These are phyloP conservation scores for Epinephelus malabaricus DNA, from an alignment of 2,797 vertebrate species.

Conservation along the genomic window DNA sequence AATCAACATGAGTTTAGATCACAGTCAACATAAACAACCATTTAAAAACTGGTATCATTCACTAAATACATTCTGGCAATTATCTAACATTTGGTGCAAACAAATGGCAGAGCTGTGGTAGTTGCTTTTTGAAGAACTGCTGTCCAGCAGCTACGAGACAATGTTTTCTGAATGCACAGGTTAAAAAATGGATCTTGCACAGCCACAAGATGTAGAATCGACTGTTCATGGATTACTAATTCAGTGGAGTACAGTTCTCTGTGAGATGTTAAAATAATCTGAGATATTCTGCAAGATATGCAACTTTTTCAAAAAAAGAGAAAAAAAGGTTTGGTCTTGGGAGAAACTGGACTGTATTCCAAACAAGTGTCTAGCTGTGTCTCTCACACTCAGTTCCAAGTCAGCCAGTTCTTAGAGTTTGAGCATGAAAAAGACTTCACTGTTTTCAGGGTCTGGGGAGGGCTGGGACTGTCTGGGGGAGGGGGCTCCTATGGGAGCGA, in stretches of 20 bases:
- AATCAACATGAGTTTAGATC: conserved; percentile 55
- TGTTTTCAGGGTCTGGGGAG: conserved; percentile 74
- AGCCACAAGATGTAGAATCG: neutral
- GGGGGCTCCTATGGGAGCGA: conserved; percentile 69
- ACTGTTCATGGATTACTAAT: conserved; percentile 20
- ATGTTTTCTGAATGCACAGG: conserved; percentile 33
- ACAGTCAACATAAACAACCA: conserved; percentile 56
- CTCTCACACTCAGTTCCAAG: conserved; percentile 62
- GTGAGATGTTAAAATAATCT: conserved; percentile 32
- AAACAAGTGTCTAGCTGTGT: conserved; percentile 52
- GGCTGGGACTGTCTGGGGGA: conserved; percentile 55
- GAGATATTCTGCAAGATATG: conserved; percentile 56
- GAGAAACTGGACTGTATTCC: conserved; percentile 48
- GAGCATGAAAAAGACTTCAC: conserved; percentile 88
- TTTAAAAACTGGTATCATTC: conserved; percentile 57
- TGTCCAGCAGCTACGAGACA: conserved; percentile 31
- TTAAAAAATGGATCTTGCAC: conserved; percentile 34
- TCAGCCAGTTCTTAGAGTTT: conserved; percentile 81
- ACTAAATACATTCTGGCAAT: conserved; percentile 65
- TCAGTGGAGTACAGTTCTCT: conserved; percentile 29
- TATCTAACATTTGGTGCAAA: conserved; percentile 65
- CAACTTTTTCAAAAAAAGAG: conserved; percentile 41
- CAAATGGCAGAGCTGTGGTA: conserved; percentile 47
- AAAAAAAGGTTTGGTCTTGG: conserved; percentile 38
- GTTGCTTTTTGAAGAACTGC: conserved; percentile 29